Conservation (phyloP, 2,797 vertebrate species). For the Fistularia tabacaria region DNA sequence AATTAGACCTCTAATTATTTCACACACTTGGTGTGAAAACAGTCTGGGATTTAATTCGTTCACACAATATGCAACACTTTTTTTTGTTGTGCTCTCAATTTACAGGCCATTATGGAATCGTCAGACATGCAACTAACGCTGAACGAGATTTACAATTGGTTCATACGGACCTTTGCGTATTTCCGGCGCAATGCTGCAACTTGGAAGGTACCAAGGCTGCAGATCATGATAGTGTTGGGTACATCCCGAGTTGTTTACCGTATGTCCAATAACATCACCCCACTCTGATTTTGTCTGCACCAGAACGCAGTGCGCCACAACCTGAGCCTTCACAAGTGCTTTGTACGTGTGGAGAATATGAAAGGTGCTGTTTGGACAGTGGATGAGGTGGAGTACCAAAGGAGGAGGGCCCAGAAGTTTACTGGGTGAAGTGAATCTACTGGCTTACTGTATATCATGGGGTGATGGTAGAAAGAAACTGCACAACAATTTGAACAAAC, state of each 20-base stretch:
- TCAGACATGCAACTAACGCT: slow-evolving; percentile 92
- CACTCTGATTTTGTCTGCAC: slow-evolving; percentile 26
- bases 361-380: slow-evolving; percentile 97
- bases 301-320: slow-evolving; percentile 73
- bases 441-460: background rate
- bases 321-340: slow-evolving; percentile 75
- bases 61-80: background rate
- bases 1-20: too few species aligned
- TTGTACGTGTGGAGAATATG: slow-evolving; percentile 95
- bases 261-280: slow-evolving; percentile 10
- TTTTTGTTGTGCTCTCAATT: slow-evolving; percentile 27
- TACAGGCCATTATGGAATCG: slow-evolving; percentile 92
- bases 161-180: slow-evolving; percentile 93
- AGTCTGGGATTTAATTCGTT: too few species aligned
- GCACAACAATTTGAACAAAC: too few species aligned
- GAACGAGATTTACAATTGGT: slow-evolving; percentile 98
- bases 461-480: background rate
- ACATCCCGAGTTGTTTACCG: slow-evolving; percentile 29
- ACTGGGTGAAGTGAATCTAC: slow-evolving; percentile 78
- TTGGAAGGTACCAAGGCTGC: slow-evolving; percentile 85
- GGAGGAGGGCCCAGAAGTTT: slow-evolving; percentile 93
- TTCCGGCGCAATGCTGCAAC: slow-evolving; percentile 95
- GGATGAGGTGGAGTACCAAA: slow-evolving; percentile 93
- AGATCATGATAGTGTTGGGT: slow-evolving; percentile 22
- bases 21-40: too few species aligned